Base-by-base conservation (phyloP, 2,797 vertebrate genomes). In the Poecilia velifera region DNA sequence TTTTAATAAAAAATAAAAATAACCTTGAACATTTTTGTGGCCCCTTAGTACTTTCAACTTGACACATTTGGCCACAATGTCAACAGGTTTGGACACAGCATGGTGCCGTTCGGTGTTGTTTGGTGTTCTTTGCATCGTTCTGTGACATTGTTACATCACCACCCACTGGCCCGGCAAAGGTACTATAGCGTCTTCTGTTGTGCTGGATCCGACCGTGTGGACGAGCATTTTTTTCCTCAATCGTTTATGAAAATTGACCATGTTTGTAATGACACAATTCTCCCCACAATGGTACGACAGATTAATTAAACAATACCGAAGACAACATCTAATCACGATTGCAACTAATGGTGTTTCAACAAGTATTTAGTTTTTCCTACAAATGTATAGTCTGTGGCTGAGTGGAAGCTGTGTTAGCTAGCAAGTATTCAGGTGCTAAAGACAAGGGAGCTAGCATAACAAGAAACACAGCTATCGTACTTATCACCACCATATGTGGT, bases 401-500 rank as follows among this genome's bases (percentile, higher is more conserved):
- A 36, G 70, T 59, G 45, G 73, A 74, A 81, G 75, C 78, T 76
- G 18, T 43, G 51, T 41, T 41, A 22, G 31, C 62, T 36, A 62
- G 18, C 13, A 66, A 39, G 34, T 34, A 4, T 39, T 66, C 62
- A 9, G 62, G 34, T 66, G 62, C 34, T 20, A 71, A 71, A 45
- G 68, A 71, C 68, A 64, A 25, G 39, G 22, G 3, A 43, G 10
- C 8, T 41, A 82, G 36, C 36, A 51, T 57, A 77, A 82, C 81
- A 87, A 76, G 84, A 86, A 72, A 84, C 62, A 84, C 62, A 72
- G 78, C 39, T 81, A 55, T 87, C 55, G 43, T 83, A 76, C 74
- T 84, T 72, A 83, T 83, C 78, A 45, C 82, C 76, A 87, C 85
- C 89, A 84, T 83, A 89, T 47, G 79, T 84, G 88, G 91, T 91